A percentile compares a stretch with the other conserved stretches of the same genome.
phyloP scores from a whole-genome alignment of 2,888 invertebrate genomes.

The Cryptophagus acutangulus region DNA sequence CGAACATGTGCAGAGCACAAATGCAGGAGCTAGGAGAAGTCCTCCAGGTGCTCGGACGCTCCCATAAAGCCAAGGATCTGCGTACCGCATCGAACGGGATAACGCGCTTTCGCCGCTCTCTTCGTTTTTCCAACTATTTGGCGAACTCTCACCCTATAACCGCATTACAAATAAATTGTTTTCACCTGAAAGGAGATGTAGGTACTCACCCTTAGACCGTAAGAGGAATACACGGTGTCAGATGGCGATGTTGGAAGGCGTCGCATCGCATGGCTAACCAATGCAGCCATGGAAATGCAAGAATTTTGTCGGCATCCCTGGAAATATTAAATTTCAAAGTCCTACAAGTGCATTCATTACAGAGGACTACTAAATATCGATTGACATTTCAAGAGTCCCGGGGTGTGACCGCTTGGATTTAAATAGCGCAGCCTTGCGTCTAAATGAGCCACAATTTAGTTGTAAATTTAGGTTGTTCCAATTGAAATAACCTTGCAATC shows the following conservation, averaged over 20 bases:
- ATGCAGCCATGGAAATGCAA: slow-evolving; percentile 58
- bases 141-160: slow-evolving; percentile 34
- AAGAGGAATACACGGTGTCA: slow-evolving; percentile 58
- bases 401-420: too few relatives aligned
- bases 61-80: slow-evolving; percentile 81
- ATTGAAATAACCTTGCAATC: too few relatives aligned
- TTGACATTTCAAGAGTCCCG: too few relatives aligned
- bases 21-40: slow-evolving; percentile 55
- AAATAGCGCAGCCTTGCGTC: too few relatives aligned
- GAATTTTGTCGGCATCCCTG: slow-evolving; percentile 7
- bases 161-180: not conserved
- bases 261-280: slow-evolving; percentile 67
- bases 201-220: slow-evolving; percentile 55
- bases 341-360: too few relatives aligned
- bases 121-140: slow-evolving; percentile 38
- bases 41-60: slow-evolving; percentile 56
- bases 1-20: slow-evolving; percentile 75
- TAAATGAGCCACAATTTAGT: too few relatives aligned
- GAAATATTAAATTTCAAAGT: slow-evolving; percentile 1
- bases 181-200: not conserved
- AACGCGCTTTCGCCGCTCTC: slow-evolving; percentile 66
- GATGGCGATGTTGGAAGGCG: slow-evolving; percentile 59
- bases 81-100: slow-evolving; percentile 79
- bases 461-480: too few relatives aligned
- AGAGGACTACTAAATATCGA: too few relatives aligned